phyloP scores from a whole-genome alignment of 2,888 invertebrate genomes.

The Drosophila neotestacea region DNA sequence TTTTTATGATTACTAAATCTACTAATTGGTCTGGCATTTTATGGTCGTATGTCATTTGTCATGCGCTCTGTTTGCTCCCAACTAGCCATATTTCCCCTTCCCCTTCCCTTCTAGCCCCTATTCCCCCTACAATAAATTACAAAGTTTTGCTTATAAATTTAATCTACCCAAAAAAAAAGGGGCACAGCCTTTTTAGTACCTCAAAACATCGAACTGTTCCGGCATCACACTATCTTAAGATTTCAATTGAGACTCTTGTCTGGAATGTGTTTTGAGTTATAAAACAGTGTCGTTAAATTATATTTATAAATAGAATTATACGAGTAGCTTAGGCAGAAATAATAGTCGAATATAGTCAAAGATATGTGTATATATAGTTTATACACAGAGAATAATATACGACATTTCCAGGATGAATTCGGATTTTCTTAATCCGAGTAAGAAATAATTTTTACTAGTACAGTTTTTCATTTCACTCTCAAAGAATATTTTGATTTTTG shows the following conservation, averaged over 20 bases:
- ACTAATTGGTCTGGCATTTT: constrained; percentile 60
- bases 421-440: too few species aligned
- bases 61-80: constrained; percentile 17
- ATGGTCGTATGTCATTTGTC: constrained; percentile 41
- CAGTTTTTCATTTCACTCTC: too few species aligned
- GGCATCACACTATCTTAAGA: constrained; percentile 10
- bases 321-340: constrained; percentile 1
- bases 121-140: neutral
- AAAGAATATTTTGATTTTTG: too few species aligned
- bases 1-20: constrained; percentile 54
- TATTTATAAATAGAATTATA: constrained; percentile 31
- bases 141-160: constrained; percentile 4
- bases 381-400: neutral
- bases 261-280: constrained; percentile 4
- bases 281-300: constrained; percentile 41
- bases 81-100: neutral
- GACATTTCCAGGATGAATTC: too few species aligned
- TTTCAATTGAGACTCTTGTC: constrained; percentile 7
- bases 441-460: too few species aligned
- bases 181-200: constrained; percentile 9
- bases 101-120: neutral
- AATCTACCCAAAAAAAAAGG: neutral
- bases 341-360: neutral
- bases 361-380: neutral
- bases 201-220: constrained; percentile 5